Conservation (phyloP, 2,888 invertebrate genomes). For the Orthosia cruda region DNA sequence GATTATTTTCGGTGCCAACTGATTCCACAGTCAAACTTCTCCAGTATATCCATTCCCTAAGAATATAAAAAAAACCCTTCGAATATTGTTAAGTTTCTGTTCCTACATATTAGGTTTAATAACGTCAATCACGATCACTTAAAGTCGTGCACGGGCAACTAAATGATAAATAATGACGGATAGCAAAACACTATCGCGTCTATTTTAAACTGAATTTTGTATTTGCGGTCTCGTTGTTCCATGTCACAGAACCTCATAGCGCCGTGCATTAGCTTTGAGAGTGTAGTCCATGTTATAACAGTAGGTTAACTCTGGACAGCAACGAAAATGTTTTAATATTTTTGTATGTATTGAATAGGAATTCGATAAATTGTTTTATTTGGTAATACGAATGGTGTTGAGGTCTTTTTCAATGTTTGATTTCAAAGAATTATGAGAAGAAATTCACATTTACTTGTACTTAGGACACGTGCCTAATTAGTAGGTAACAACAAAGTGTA, state of each 20-base stretch:
- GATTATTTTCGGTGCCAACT: too few species aligned
- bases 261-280: conserved; percentile 48
- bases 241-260: conserved; percentile 47
- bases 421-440: too few species aligned
- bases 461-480: too few species aligned
- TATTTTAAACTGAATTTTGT: conserved; percentile 60
- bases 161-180: conserved; percentile 35
- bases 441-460: too few species aligned
- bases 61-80: background rate
- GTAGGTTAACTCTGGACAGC: conserved; percentile 34
- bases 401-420: too few species aligned
- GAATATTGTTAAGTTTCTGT: background rate
- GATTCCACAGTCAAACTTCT: too few species aligned
- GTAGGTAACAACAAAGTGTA: too few species aligned
- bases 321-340: background rate
- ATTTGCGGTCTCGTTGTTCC: conserved; percentile 56
- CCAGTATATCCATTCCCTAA: too few species aligned
- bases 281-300: conserved; percentile 15
- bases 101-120: background rate
- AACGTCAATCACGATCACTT: background rate
- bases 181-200: conserved; percentile 45
- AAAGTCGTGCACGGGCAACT: conserved; percentile 7
- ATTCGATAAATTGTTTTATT: background rate
- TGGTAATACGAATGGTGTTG: too few species aligned
- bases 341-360: background rate